phyloP scores from a whole-genome alignment of 1,140 invertebrate genomes.

The Amyelois transitella region DNA sequence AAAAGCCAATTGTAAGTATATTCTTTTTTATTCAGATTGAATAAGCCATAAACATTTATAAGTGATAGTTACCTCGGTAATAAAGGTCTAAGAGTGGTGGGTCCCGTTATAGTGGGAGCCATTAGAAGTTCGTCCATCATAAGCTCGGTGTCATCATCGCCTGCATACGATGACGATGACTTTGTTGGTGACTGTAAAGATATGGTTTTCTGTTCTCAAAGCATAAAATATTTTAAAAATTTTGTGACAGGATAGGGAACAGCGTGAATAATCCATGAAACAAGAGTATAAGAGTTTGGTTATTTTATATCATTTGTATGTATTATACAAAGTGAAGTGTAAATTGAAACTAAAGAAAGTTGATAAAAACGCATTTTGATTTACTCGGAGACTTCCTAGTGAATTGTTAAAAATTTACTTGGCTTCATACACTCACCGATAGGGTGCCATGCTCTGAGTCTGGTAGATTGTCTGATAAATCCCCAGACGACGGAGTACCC shows the following conservation, averaged over 20 bases:
- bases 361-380: no score
- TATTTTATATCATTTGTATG: no score
- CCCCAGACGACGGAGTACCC: constrained; percentile 89
- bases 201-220: constrained; percentile 42
- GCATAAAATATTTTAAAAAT: constrained; percentile 9
- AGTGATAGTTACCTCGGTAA: constrained; percentile 72
- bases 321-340: no score
- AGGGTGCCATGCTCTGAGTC: constrained; percentile 79
- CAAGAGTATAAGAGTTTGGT: no score
- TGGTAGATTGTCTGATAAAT: constrained; percentile 83
- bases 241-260: no score
- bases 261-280: no score
- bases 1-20: neutral
- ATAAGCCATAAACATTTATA: neutral
- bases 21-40: no score
- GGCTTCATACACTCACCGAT: constrained; percentile 70
- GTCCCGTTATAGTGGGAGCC: constrained; percentile 80
- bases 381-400: no score
- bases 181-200: constrained; percentile 76
- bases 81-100: constrained; percentile 77
- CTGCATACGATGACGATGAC: constrained; percentile 79
- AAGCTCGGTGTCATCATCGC: constrained; percentile 80
- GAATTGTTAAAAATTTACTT: neutral
- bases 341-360: no score
- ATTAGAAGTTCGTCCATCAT: constrained; percentile 84